These are phyloP conservation scores for Tenthredo livida DNA, from an alignment of 2,888 invertebrate species.

Conservation along the genomic window DNA sequence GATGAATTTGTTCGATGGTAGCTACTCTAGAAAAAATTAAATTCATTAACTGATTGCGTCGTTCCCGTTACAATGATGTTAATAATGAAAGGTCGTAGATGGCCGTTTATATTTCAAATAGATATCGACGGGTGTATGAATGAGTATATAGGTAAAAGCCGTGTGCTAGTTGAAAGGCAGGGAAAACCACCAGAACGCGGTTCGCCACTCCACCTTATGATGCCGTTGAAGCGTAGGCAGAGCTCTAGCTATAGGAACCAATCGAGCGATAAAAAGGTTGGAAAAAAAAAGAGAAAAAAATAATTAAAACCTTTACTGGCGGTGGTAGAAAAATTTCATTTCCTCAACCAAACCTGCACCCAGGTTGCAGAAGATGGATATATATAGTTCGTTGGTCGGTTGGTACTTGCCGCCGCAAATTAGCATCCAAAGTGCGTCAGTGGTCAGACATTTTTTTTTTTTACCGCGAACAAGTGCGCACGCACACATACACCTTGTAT, in stretches of 20 bases:
- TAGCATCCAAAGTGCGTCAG: slow-evolving; percentile 38
- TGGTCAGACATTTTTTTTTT: slow-evolving; percentile 15
- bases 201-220: slow-evolving; percentile 24
- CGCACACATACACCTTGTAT: not conserved
- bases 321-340: slow-evolving; percentile 9
- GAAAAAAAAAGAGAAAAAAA: slow-evolving; percentile 16
- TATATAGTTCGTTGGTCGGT: not conserved
- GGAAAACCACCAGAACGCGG: slow-evolving; percentile 21
- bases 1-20: not conserved
- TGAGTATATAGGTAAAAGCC: not conserved
- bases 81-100: not conserved
- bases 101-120: not conserved
- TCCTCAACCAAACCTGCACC: slow-evolving; percentile 16
- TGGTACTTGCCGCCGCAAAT: slow-evolving; percentile 24
- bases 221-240: slow-evolving; percentile 8
- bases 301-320: slow-evolving; percentile 28
- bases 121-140: not conserved
- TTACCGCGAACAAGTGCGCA: not conserved
- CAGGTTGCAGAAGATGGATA: too few relatives aligned
- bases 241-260: not conserved
- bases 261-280: slow-evolving; percentile 32
- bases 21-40: not conserved
- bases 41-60: not conserved
- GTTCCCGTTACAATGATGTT: not conserved
- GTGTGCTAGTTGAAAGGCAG: slow-evolving; percentile 11